A percentile compares a stretch with the other conserved stretches of the same genome.
Conservation (phyloP, 2,113 vertebrate species). For the Podilymbus podiceps region DNA sequence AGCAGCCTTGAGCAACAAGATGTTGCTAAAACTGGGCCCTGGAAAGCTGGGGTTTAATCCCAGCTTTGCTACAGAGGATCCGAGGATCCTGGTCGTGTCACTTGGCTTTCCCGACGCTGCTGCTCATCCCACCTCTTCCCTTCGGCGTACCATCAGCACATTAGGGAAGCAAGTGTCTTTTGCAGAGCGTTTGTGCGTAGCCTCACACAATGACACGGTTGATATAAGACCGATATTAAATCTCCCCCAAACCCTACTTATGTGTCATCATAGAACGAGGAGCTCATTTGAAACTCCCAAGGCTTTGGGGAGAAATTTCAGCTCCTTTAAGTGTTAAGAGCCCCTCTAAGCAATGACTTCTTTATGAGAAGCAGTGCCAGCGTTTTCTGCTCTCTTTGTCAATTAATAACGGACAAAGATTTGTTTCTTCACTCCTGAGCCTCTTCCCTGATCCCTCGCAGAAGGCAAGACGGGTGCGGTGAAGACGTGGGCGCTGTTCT, state of each 20-base stretch:
- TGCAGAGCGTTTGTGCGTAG: not conserved
- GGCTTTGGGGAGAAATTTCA: not conserved
- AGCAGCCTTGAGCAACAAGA: not conserved
- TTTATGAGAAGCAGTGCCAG: not conserved
- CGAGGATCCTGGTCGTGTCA: not conserved
- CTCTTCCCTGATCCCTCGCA: not conserved
- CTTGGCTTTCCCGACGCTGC: accelerated
- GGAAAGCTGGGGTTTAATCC: not conserved
- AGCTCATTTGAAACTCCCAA: not conserved
- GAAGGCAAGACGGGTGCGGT: not conserved
- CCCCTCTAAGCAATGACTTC: not conserved
- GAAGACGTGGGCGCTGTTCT: not conserved
- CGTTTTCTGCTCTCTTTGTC: not conserved
- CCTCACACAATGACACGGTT: not conserved
- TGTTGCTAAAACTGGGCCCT: not conserved
- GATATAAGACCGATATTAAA: not conserved
- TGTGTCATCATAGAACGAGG: not conserved
- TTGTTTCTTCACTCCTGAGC: not conserved
- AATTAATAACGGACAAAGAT: not conserved
- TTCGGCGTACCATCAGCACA: accelerated
- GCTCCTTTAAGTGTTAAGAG: not conserved
- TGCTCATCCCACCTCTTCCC: not conserved
- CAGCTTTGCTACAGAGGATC: not conserved
- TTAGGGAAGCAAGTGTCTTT: accelerated
- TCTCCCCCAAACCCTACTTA: not conserved